phyloP scores from a whole-genome alignment of 2,888 invertebrate species.

The Argynnis bischoffii region DNA sequence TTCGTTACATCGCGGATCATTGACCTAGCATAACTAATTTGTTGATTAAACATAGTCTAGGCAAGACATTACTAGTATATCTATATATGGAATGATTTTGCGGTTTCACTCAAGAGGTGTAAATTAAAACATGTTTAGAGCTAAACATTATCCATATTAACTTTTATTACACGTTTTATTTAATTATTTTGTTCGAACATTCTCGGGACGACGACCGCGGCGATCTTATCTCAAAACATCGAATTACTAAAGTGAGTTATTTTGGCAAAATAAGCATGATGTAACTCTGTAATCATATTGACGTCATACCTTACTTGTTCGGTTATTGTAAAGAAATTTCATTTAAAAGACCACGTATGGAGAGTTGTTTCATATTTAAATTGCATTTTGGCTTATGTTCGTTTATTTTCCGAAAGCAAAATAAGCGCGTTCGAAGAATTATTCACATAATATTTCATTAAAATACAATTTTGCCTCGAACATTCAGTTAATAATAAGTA shows the following conservation, averaged over 20 bases:
- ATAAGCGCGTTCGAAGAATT: neutral
- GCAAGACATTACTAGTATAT: slow-evolving; percentile 21
- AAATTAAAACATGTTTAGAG: neutral
- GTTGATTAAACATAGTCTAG: slow-evolving; percentile 42
- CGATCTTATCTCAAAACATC: slow-evolving; percentile 33
- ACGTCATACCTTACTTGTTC: slow-evolving; percentile 30
- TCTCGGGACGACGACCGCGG: slow-evolving; percentile 31
- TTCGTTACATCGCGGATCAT: slow-evolving; percentile 37
- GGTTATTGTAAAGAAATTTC: slow-evolving; percentile 20
- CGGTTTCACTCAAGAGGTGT: slow-evolving; percentile 20
- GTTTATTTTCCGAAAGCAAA: slow-evolving; percentile 6
- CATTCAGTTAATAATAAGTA: slow-evolving; percentile 1
- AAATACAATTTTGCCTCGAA: neutral
- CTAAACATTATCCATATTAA: slow-evolving; percentile 2
- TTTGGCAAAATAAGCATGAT: slow-evolving; percentile 52
- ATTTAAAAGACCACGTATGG: slow-evolving; percentile 6
- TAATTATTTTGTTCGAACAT: slow-evolving; percentile 22
- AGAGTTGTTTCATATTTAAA: slow-evolving; percentile 11
- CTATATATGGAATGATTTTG: slow-evolving; percentile 22
- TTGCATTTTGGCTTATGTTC: slow-evolving; percentile 9
- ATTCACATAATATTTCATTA: slow-evolving; percentile 6
- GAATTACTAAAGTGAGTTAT: slow-evolving; percentile 40
- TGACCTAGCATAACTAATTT: slow-evolving; percentile 42
- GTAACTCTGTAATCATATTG: slow-evolving; percentile 45
- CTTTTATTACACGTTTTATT: slow-evolving; percentile 10